Percentiles rank a stretch among this genome's conserved stretches.
phyloP scores from a whole-genome alignment of 2,888 invertebrate genomes.

The Furcula furcula region DNA sequence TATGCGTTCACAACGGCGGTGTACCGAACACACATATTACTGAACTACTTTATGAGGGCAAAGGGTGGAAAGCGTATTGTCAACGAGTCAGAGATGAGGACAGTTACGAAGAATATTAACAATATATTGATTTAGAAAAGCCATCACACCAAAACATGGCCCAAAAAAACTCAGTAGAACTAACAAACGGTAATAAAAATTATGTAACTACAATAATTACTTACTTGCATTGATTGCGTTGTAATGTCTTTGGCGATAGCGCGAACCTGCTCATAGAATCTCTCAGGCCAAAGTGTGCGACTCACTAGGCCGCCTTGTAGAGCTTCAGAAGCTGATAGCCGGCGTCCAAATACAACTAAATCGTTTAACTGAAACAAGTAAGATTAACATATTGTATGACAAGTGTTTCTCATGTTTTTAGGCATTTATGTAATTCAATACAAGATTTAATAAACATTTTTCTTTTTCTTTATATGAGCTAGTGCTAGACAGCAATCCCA shows the following conservation, averaged over 20 bases:
- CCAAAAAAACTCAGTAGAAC: too few relatives aligned
- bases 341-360: slow-evolving; percentile 83
- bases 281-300: slow-evolving; percentile 89
- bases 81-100: slow-evolving; percentile 50
- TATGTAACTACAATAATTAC: too few relatives aligned
- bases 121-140: too few relatives aligned
- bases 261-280: slow-evolving; percentile 88
- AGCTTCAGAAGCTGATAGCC: slow-evolving; percentile 91
- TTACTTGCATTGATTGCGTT: slow-evolving; percentile 88
- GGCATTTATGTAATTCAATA: background rate
- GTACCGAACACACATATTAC: slow-evolving; percentile 63
- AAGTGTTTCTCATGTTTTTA: background rate
- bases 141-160: too few relatives aligned
- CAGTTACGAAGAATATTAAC: slow-evolving; percentile 53
- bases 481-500: too few relatives aligned
- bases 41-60: slow-evolving; percentile 81
- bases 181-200: too few relatives aligned
- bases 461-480: too few relatives aligned
- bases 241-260: slow-evolving; percentile 86
- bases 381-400: background rate
- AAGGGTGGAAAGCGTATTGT: slow-evolving; percentile 81
- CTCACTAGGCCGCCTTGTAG: slow-evolving; percentile 89
- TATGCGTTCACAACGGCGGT: slow-evolving; percentile 80
- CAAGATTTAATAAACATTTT: too few relatives aligned
- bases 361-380: slow-evolving; percentile 59